These are phyloP conservation scores for Sula dactylatra DNA, from an alignment of 2,113 vertebrate genomes.

Conservation along the genomic window DNA sequence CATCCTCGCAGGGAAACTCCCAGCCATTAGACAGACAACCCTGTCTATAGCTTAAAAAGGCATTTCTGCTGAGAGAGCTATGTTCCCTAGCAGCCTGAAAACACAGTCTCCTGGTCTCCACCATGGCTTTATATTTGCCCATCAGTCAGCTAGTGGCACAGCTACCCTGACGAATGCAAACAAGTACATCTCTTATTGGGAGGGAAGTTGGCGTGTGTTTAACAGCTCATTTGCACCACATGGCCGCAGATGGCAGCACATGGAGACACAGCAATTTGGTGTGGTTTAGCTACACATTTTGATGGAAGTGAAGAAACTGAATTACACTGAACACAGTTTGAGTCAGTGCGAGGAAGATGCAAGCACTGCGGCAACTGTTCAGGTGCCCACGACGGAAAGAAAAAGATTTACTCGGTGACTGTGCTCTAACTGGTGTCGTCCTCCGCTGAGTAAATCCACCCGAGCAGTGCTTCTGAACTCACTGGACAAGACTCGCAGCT, in stretches of 20 bases:
- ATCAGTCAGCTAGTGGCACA: background rate
- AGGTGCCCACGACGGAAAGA: background rate
- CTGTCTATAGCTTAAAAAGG: background rate
- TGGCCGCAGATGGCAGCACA: background rate
- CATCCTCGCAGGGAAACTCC: background rate
- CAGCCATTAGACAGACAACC: background rate
- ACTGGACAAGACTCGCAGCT: background rate
- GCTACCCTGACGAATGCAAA: background rate
- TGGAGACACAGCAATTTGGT: background rate
- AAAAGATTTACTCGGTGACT: background rate
- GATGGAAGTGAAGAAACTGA: background rate
- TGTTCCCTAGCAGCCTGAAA: background rate
- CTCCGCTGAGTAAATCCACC: background rate
- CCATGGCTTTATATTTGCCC: background rate
- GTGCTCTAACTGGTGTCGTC: background rate
- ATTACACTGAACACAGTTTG: background rate
- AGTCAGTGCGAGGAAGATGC: background rate
- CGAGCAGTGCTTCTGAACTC: background rate
- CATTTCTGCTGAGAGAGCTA: background rate
- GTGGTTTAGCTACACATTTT: background rate
- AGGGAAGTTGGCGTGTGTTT: fast-evolving
- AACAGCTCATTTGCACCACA: background rate
- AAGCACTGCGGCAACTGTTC: background rate
- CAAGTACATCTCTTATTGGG: background rate
- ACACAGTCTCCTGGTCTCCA: background rate